These are phyloP conservation scores for Caenorhabditis sp. DNA, from an alignment of 2,888 invertebrate genomes.

Conservation along the genomic window DNA sequence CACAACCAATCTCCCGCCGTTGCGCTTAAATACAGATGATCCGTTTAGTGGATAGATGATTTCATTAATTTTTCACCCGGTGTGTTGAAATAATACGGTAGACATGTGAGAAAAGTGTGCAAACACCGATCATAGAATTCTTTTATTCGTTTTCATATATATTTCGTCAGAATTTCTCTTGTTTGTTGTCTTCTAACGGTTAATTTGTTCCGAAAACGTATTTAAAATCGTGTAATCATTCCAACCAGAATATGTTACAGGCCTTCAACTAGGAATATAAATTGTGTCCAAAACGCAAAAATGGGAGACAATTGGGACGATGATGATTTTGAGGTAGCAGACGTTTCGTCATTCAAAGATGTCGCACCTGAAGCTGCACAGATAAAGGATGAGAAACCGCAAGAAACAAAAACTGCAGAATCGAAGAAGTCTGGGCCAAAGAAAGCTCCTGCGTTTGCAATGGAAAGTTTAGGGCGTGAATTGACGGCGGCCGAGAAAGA, in stretches of 20 bases:
- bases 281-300: too few species aligned
- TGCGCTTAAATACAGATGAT: conserved; percentile 5
- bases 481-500: conserved; percentile 53
- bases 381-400: conserved; percentile 16
- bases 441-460: conserved; percentile 37
- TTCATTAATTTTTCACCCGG: neutral
- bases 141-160: neutral
- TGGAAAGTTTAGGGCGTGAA: conserved; percentile 55
- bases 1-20: conserved; percentile 1
- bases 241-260: too few species aligned
- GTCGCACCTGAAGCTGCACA: conserved; percentile 13
- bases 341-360: conserved; percentile 39
- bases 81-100: neutral
- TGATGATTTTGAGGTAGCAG: conserved; percentile 54
- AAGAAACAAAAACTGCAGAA: conserved; percentile 8
- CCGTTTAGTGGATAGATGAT: conserved; percentile 8
- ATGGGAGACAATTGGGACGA: conserved; percentile 40
- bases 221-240: neutral
- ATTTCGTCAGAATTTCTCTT: conserved; percentile 1
- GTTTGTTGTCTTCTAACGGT: neutral
- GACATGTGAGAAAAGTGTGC: neutral
- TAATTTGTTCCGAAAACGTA: neutral
- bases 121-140: neutral
- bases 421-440: conserved; percentile 13
- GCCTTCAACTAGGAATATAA: neutral